Evolutionary conservation across 2,797 vertebrate genomes (phyloP), one percentile per base, ranked within the genome.

Genomic region (Euthynnus affinis): DNA sequence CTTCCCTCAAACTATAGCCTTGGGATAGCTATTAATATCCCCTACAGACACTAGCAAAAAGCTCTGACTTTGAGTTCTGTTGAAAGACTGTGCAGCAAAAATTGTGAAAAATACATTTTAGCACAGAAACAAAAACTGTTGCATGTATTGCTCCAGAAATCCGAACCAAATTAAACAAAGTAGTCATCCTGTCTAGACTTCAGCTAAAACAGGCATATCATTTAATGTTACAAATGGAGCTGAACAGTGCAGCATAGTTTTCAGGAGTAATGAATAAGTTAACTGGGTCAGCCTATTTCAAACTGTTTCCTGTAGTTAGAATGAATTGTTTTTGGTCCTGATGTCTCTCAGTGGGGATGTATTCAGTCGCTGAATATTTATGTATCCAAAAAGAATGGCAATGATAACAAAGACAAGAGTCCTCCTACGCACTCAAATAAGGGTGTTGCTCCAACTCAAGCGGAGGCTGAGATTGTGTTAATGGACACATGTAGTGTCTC

Each of bases 1-100:
- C 89, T 94, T 88, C 82, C 94, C 94, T 92, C 94, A 95, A 95
- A 96, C 92, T 95, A 95, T 84, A 95, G 93, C 91, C 92, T 92
- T 94, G 91, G 85, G 83, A 88, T 88, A 85, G 82, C 91, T 95
- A 96, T 95, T 95, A 95, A 96, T 95, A 95, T 95, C 90, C 91
- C 87, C 86, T 82, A 76, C 91, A 95, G 93, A 94, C 94, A 90
- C 76, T 74, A 87, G 91, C 84, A 89, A 86, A 49, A 89, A 15
- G 74, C 78, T 87, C 63, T 81, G 77, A 85, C 83, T 91, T 86
- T 70, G 75, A 73, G 48, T 74, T 89, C 86, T 82, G 78, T 69
- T 74, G 60, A 69, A 87, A 74, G 79, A 77, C 79, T 74, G 32
- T 63, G 51, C 57, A 55, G 89, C 60, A 83, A 66, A 55, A 51